Base-by-base conservation (phyloP, 2,113 vertebrate species). In the Apeltes quadracus region DNA sequence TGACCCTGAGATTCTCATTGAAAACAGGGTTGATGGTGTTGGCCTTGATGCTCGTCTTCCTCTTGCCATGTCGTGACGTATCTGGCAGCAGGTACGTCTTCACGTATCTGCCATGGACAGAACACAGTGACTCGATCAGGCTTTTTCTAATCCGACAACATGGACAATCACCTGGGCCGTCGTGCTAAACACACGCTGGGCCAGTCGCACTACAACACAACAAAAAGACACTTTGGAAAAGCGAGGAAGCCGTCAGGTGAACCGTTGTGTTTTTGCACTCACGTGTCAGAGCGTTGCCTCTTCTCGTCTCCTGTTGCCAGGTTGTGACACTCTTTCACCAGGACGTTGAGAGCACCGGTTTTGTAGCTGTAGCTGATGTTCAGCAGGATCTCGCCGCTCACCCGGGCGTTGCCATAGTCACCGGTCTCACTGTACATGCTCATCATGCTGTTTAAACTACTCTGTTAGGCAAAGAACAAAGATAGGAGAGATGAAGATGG, bases 61-160 rank as follows among this genome's bases (percentile, higher is more conserved):
- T 93, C 81, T 99, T 99, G 80, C 95, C 97, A 87, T 97, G 97
- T 63, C 96, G 94, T 29, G 97, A 98, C n/a, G 90, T 98, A 75
- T 99, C 98, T 13, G 98, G 98, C 79, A 99, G 94, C 38, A 99
- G 96, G 87, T 99, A 99, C 0, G 95, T 91, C 94, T 99, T 99
- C 80, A 99, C 96, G 34, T 99, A 99, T 1, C 97, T 99, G 89
- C 29, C 75, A 77, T 43, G 57, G 72, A 58, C 69, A 46, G 46
- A 1, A 53, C 55, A 76, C 1, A 23, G 9, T 16, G 36, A 57
- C 36, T 63, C 61, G 73, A 46, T 25, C 2, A 0, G 12, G 5
- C 62, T 70, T 27, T 20, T 27, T 25, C 48, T 9, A 70, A 36
- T 25, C 13, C 8, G 57, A 46, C 27, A 48, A 50, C 20, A 34